phyloP scores from a whole-genome alignment of 2,797 vertebrate genomes.

The Poecile montanus region DNA sequence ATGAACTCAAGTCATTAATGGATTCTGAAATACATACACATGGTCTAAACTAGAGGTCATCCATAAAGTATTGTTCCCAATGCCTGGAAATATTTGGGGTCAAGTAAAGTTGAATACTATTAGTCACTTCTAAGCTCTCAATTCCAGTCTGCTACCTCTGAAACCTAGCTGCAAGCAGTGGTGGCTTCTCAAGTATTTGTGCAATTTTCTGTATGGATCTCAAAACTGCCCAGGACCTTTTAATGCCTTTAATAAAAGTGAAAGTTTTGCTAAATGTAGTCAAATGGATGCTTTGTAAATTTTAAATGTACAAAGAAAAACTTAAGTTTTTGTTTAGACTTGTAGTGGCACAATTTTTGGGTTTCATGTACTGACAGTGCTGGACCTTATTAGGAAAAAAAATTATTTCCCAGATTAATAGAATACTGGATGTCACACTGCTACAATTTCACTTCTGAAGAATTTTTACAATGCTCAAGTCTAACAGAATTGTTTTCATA shows the following conservation, averaged over 20 bases:
- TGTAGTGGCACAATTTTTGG: rapidly evolving
- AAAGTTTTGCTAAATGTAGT: neutral
- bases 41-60: neutral
- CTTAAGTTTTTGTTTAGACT: neutral
- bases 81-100: neutral
- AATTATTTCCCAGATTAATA: neutral
- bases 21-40: neutral
- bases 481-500: conserved; percentile 7
- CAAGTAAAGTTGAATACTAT: conserved; percentile 12
- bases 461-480: neutral
- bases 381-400: neutral
- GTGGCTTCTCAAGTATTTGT: neutral
- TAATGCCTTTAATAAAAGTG: neutral
- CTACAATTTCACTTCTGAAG: conserved; percentile 5
- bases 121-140: neutral
- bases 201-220: neutral
- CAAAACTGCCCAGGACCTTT: neutral
- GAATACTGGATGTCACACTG: neutral
- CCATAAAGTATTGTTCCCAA: neutral
- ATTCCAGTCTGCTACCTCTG: neutral
- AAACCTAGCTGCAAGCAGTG: neutral
- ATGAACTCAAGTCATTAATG: neutral
- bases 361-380: neutral
- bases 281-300: neutral
- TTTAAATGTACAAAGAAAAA: neutral